Conservation (phyloP, 2,797 vertebrate genomes). For the Somateria mollissima region DNA sequence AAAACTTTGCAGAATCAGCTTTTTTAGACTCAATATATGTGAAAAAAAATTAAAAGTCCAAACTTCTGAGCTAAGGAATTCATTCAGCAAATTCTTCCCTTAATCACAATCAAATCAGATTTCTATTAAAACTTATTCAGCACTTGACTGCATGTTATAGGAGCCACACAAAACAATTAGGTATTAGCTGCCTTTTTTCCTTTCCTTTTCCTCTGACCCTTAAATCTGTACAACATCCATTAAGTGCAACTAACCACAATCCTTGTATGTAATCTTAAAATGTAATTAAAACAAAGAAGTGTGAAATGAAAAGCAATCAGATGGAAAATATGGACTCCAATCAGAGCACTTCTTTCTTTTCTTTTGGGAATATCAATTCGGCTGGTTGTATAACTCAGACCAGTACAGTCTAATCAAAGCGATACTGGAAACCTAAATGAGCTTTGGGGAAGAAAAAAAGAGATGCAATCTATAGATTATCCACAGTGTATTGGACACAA, state of each 20-base stretch:
- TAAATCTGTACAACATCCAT: slow-evolving; percentile 38
- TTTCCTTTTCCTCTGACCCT: slow-evolving; percentile 51
- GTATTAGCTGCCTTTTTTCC: slow-evolving; percentile 3
- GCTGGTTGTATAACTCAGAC: background rate
- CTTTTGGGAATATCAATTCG: slow-evolving; percentile 35
- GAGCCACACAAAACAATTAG: slow-evolving; percentile 10
- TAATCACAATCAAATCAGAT: slow-evolving; percentile 35
- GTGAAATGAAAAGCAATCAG: slow-evolving; percentile 71
- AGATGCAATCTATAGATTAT: background rate
- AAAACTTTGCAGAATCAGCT: background rate
- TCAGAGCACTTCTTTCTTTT: background rate
- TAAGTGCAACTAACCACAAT: slow-evolving; percentile 36
- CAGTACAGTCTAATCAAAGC: background rate
- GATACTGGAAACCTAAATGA: background rate
- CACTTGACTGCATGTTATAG: slow-evolving; percentile 6
- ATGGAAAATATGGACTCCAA: slow-evolving; percentile 45
- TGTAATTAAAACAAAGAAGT: slow-evolving; percentile 72
- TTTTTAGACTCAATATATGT: background rate
- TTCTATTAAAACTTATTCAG: slow-evolving; percentile 45
- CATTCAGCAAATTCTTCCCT: slow-evolving; percentile 22
- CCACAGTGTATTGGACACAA: background rate
- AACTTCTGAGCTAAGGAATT: slow-evolving; percentile 5
- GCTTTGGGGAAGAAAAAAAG: background rate
- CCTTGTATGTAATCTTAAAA: slow-evolving; percentile 55
- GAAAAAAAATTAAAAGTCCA: background rate